These are phyloP conservation scores for Drosophila ohnishii DNA, from an alignment of 1,140 invertebrate species.

Conservation along the genomic window DNA sequence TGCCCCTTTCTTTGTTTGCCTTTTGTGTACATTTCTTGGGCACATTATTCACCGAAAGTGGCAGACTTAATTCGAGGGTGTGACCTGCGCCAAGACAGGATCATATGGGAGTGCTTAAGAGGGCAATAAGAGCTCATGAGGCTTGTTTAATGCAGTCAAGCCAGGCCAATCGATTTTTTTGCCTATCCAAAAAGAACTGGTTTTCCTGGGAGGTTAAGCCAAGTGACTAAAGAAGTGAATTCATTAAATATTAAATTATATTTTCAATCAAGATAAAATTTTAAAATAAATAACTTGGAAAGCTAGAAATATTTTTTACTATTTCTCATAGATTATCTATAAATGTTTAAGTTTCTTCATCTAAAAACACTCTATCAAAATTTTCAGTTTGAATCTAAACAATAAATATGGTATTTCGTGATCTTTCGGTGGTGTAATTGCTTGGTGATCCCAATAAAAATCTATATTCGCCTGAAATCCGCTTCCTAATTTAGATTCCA, in stretches of 20 bases:
- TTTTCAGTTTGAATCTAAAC: not conserved
- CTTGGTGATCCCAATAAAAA: slow-evolving; percentile 10
- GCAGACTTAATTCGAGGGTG: slow-evolving; percentile 73
- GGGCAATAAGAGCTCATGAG: slow-evolving; percentile 49
- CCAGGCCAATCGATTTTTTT: slow-evolving; percentile 32
- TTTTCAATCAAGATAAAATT: not conserved
- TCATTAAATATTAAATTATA: not conserved
- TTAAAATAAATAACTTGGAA: not conserved
- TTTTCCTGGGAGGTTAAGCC: not conserved
- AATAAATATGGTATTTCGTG: slow-evolving; percentile 10
- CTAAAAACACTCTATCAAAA: not conserved
- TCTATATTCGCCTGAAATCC: slow-evolving; percentile 29
- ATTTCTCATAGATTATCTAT: too few relatives aligned
- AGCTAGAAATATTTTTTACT: too few relatives aligned
- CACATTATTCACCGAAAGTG: slow-evolving; percentile 74
- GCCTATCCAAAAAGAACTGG: slow-evolving; percentile 21
- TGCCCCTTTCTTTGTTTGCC: slow-evolving; percentile 38
- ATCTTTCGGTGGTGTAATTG: slow-evolving; percentile 4
- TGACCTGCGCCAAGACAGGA: slow-evolving; percentile 62
- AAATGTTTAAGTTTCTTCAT: not conserved
- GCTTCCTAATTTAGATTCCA: slow-evolving; percentile 44
- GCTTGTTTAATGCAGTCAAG: slow-evolving; percentile 38
- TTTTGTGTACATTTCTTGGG: slow-evolving; percentile 32
- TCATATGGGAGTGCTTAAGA: slow-evolving; percentile 58
- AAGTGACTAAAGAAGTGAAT: not conserved